Evolutionary conservation across 2,113 vertebrate genomes (phyloP), one percentile per base, ranked within the genome.

Genomic region (Dasyornis broadbenti): DNA sequence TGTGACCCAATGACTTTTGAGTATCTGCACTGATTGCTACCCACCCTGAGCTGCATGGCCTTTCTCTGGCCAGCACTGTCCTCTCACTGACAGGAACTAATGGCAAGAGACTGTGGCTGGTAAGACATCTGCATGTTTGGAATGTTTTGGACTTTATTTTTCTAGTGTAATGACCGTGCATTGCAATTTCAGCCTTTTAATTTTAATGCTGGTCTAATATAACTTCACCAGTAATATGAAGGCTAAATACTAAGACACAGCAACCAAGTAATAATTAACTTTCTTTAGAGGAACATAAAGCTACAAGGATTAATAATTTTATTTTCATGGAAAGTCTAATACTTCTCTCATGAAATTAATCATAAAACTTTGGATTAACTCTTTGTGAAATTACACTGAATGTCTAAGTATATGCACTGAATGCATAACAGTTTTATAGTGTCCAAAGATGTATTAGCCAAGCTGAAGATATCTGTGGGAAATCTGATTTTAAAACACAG

Each of bases 221-320:
- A 83, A 80, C 73, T 56, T 93, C 87, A 82, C n/a, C 40, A 40
- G 77, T 64, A 95, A 93, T 24, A 72, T 82, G 66, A 97, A 94
- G 47, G 59, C 47, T 81, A 91, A 92, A 90, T 66, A 95, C 53
- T 83, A 92, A 82, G 40, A 91, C 54, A 50, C 53, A 91, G 24
- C 9, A 91, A 90, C 47, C 30, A 77, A 93, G 57, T 69, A 79
- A 53, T 73, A 94, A 78, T 92, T 95, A 96, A 80, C 50, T 94
- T 90, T 76, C 57, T 97, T 96, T 54, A 86, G 59, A 92, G 60
- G 68, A 96, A 73, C 69, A 91, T 79, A 95, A 97, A 94, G 57
- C 53, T 91, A 56, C 71, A 93, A 93, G 91, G 88, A 93, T 89
- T 81, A 77, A 37, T 82, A 96, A 92, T 89, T 92, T 87, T 75